phyloP scores from a whole-genome alignment of 2,888 invertebrate genomes.

The Miltochrista miniata region DNA sequence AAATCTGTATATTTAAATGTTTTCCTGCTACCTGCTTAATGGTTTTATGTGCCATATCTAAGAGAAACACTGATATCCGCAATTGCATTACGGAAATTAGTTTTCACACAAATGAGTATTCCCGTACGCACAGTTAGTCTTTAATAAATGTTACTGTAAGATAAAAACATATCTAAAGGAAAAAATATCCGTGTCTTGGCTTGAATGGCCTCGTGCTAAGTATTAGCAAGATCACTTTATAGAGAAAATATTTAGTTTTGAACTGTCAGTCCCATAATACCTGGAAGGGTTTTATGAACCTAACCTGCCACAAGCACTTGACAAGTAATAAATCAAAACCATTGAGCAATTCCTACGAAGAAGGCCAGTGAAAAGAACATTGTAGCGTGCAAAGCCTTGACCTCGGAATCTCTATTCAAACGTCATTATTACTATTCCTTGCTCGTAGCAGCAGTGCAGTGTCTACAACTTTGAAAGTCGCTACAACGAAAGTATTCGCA shows the following conservation, averaged over 20 bases:
- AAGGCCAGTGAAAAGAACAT: conserved; percentile 52
- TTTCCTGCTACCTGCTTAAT: no score
- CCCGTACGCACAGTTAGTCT: no score
- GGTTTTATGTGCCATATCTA: no score
- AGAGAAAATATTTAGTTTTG: conserved; percentile 19
- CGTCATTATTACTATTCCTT: conserved; percentile 59
- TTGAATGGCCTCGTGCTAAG: no score
- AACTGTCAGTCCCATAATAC: conserved; percentile 34
- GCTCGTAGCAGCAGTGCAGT: conserved; percentile 54
- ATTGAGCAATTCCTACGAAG: conserved; percentile 44
- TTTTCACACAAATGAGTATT: no score
- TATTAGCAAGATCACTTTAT: background rate
- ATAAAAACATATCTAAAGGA: no score
- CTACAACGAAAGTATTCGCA: conserved; percentile 60
- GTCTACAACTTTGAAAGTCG: conserved; percentile 57
- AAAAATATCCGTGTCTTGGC: no score
- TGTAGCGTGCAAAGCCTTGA: conserved; percentile 62
- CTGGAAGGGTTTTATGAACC: conserved; percentile 43
- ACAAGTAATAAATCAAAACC: conserved; percentile 50
- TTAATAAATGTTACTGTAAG: no score
- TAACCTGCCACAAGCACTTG: conserved; percentile 32
- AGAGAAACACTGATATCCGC: no score
- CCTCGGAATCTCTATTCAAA: conserved; percentile 67
- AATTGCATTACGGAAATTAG: no score
- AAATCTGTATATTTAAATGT: no score